These are phyloP conservation scores for Caenorhabditis plicata DNA, from an alignment of 2,888 invertebrate genomes.

Conservation along the genomic window DNA sequence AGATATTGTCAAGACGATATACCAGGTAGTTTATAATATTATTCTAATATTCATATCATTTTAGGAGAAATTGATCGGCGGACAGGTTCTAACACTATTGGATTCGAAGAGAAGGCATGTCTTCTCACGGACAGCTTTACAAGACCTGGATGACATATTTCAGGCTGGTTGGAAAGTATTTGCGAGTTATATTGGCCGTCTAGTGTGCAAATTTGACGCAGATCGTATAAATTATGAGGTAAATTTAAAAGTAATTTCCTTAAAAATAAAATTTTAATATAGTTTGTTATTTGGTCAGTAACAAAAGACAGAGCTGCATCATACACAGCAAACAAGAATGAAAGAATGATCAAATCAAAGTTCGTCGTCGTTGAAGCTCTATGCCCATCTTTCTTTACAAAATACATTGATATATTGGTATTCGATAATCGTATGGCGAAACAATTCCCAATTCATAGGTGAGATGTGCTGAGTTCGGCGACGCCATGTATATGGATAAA, in stretches of 20 bases:
- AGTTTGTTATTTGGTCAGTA: slow-evolving; percentile 31
- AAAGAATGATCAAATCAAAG: slow-evolving; percentile 7
- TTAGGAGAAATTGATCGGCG: slow-evolving; percentile 28
- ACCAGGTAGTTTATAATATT: slow-evolving; percentile 1
- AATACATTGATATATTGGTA: slow-evolving; percentile 28
- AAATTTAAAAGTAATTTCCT: too few relatives aligned
- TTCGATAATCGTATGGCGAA: too few relatives aligned
- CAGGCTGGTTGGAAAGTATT: slow-evolving; percentile 27
- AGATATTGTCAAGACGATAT: slow-evolving; percentile 18
- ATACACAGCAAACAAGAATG: neutral
- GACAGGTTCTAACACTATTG: slow-evolving; percentile 24
- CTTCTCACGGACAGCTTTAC: slow-evolving; percentile 9
- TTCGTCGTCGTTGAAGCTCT: slow-evolving; percentile 21
- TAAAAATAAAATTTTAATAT: slow-evolving; percentile 1
- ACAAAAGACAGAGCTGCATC: too few relatives aligned
- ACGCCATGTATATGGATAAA: slow-evolving; percentile 10
- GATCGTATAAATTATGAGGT: slow-evolving; percentile 25
- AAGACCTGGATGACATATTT: slow-evolving; percentile 27
- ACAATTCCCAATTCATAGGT: too few relatives aligned
- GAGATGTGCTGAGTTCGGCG: slow-evolving; percentile 32
- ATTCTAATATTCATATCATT: neutral
- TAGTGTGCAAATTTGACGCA: slow-evolving; percentile 27
- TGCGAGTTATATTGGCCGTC: slow-evolving; percentile 17
- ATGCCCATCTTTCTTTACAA: slow-evolving; percentile 23
- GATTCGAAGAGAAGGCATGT: slow-evolving; percentile 23